These are phyloP conservation scores for Leptoclinus maculatus DNA, from an alignment of 2,797 vertebrate genomes.

Conservation along the genomic window DNA sequence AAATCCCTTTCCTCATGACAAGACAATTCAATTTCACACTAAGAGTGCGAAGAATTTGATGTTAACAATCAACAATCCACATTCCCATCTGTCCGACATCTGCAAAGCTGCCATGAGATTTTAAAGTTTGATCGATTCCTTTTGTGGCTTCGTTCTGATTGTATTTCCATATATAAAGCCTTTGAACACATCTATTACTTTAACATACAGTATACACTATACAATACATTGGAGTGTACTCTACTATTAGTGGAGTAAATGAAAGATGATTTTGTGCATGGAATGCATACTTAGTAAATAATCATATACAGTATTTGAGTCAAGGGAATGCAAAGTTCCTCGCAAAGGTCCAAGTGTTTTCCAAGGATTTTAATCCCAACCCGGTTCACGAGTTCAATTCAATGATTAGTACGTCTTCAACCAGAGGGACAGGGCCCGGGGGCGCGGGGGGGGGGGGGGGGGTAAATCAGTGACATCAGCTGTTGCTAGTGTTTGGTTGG, in stretches of 20 bases:
- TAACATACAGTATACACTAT: not conserved
- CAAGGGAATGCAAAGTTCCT: not conserved
- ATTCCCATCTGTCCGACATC: constrained; percentile 66
- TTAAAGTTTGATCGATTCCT: constrained; percentile 12
- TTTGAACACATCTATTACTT: not conserved
- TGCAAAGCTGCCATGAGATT: constrained; percentile 51
- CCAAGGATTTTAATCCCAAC: constrained; percentile 37
- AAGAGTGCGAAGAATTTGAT: constrained; percentile 62
- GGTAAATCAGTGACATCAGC: constrained; percentile 67
- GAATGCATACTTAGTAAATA: not conserved
- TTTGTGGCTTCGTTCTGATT: not conserved
- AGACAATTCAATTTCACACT: constrained; percentile 73
- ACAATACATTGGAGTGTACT: not conserved
- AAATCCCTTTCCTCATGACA: constrained; percentile 66
- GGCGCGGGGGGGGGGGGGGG: not conserved
- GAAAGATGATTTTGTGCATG: not conserved
- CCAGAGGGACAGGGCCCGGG: not conserved
- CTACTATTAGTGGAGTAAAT: not conserved
- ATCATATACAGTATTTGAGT: not conserved
- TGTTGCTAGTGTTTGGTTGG: constrained; percentile 67
- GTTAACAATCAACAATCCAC: constrained; percentile 51
- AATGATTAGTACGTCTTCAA: constrained; percentile 61
- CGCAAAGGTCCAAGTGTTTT: constrained; percentile 12
- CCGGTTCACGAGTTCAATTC: constrained; percentile 48
- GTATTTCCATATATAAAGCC: not conserved